Conservation (phyloP, 2,888 invertebrate genomes). For the Phasia obesa region DNA sequence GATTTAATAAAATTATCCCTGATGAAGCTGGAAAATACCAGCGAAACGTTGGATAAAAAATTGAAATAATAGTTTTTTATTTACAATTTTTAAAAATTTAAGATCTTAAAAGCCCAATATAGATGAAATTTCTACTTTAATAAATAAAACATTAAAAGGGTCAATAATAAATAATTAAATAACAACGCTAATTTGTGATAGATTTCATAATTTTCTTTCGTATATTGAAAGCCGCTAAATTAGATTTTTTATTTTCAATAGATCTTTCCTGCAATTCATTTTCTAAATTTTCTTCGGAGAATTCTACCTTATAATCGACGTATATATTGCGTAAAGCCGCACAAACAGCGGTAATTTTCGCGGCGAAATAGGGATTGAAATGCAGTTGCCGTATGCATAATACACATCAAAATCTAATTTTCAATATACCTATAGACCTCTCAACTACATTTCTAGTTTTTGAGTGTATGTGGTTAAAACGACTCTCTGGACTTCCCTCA, state of each 20-base stretch:
- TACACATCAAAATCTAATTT: constrained; percentile 1
- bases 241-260: background rate
- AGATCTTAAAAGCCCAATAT: too few relatives aligned
- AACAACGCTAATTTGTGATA: background rate
- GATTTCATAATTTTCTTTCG: background rate
- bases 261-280: too few relatives aligned
- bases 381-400: background rate
- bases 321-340: background rate
- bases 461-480: constrained; percentile 1
- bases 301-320: background rate
- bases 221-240: too few relatives aligned
- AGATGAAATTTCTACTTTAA: too few relatives aligned
- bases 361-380: background rate
- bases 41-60: too few relatives aligned
- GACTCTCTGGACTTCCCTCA: background rate
- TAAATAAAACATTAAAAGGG: too few relatives aligned
- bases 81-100: too few relatives aligned
- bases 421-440: background rate
- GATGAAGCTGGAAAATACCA: too few relatives aligned
- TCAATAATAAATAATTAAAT: too few relatives aligned
- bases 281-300: too few relatives aligned
- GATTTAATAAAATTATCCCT: too few relatives aligned
- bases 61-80: too few relatives aligned
- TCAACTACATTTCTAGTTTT: constrained; percentile 13
- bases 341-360: constrained; percentile 3